Evolutionary conservation across 2,888 invertebrate species (phyloP), one percentile per base, ranked within the genome.

Genomic region (Scaptodrosophila latifasciaeformis): DNA sequence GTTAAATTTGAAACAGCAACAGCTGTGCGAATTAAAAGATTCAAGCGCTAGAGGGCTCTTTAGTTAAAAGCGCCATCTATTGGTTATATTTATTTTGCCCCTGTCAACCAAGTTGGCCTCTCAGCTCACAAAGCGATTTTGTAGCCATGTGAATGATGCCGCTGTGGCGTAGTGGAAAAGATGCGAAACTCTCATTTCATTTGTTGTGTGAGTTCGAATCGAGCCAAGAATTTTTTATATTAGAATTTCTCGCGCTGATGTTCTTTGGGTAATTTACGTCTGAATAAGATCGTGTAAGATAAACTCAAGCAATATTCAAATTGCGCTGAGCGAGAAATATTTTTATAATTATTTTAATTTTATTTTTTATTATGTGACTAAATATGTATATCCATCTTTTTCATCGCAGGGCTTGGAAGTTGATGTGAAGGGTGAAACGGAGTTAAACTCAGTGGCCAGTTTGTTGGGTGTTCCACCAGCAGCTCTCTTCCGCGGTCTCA

Each of bases 361-460:
- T 0, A 24, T 6, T 48, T 19, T 43, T 47, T 43, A 19, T 7
- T 29, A n/a, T 18, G 24, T 18, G 1, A 6, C 15, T 10, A 13
- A n/a, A 39, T 44, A 0, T 31, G 19, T 27, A 9, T 27, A 12
- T 34, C 40, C 17, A n/a, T 12, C 19, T 27, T 47, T 44, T 54
- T 17, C 27, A 6, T 45, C 58, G 1, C 56, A 86, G 86, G 91
- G 90, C 44, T 89, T 92, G 29, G 91, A 91, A 84, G 93, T 93
- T 18, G 92, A 93, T 71, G 92, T 94, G 21, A 91, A 92, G 75
- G 93, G 93, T 17, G 95, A 94, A 86, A 88, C 91, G 55, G 96
- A 96, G 87, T 88, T 96, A 59, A 93, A 94, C 79, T 92, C 96
- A 0, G 96, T 96, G 2, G 95, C 96, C 24, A 91, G 93, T 53